Percentiles rank a stretch among this genome's conserved stretches.
Evolutionary conservation across 2,888 invertebrate species (phyloP).

Genomic region (Pyrrhosoma nymphula): DNA sequence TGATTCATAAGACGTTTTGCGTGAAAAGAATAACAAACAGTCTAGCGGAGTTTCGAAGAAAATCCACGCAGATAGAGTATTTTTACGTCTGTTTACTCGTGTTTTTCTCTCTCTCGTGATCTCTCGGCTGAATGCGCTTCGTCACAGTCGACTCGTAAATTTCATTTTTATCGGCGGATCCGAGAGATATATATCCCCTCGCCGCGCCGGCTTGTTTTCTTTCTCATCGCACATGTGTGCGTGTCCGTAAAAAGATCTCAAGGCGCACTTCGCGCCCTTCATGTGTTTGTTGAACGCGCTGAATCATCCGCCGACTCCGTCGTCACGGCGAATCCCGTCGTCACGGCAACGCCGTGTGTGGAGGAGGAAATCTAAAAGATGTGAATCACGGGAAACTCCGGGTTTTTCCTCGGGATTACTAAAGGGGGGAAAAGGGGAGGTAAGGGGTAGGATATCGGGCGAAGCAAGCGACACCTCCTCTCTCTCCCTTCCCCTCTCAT

Average conservation of each 20-base stretch:
- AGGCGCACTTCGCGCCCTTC: too few relatives aligned
- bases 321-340: background rate
- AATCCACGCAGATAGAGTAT: background rate
- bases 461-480: background rate
- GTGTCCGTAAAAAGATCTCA: too few relatives aligned
- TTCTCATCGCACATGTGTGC: too few relatives aligned
- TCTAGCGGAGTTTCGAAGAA: too few relatives aligned
- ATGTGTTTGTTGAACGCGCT: background rate
- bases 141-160: background rate
- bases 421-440: background rate
- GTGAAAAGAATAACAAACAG: too few relatives aligned
- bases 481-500: background rate
- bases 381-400: slow-evolving; percentile 16
- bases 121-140: background rate
- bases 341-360: background rate
- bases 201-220: too few relatives aligned
- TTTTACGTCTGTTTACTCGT: background rate
- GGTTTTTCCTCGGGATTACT: background rate
- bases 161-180: background rate
- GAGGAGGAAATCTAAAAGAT: background rate
- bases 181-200: too few relatives aligned
- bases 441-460: background rate
- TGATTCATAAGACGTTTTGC: too few relatives aligned
- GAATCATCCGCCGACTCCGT: background rate
- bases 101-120: too few relatives aligned